phyloP scores from a whole-genome alignment of 2,888 invertebrate species.

The Aphodius granarius region DNA sequence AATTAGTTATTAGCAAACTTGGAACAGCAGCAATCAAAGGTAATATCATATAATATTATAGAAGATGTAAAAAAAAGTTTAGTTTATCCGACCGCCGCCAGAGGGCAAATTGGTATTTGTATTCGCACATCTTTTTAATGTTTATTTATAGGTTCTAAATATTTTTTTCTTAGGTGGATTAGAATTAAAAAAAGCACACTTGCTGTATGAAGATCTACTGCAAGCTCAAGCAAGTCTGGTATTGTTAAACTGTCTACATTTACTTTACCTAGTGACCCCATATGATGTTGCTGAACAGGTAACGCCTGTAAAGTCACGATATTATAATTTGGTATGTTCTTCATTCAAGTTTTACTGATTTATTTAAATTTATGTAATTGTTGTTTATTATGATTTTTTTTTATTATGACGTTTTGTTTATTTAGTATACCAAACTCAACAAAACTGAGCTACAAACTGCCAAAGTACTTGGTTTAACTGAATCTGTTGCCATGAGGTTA shows the following conservation, averaged over 20 bases:
- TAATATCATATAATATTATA: conserved; percentile 41
- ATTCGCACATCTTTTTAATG: background rate
- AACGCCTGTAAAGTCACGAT: conserved; percentile 57
- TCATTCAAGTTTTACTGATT: conserved; percentile 14
- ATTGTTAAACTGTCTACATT: conserved; percentile 78
- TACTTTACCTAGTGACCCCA: conserved; percentile 85
- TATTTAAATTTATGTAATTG: background rate
- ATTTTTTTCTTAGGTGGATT: conserved; percentile 66
- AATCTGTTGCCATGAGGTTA: conserved; percentile 69
- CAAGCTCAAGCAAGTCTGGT: conserved; percentile 75
- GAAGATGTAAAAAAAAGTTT: no score
- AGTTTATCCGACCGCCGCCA: no score
- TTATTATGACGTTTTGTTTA: conserved; percentile 29
- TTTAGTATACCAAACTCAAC: conserved; percentile 65
- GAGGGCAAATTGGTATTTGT: no score
- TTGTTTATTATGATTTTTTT: background rate
- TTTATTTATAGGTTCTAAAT: conserved; percentile 4
- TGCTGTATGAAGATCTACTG: conserved; percentile 74
- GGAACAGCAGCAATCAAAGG: conserved; percentile 86
- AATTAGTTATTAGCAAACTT: conserved; percentile 64
- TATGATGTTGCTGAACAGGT: conserved; percentile 66
- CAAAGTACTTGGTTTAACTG: conserved; percentile 74
- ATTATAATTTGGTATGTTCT: conserved; percentile 62
- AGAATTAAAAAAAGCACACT: conserved; percentile 69
- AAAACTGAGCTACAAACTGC: conserved; percentile 71